Evolutionary conservation across 2,888 invertebrate species (phyloP).

Genomic region (Drosophila mulleri): DNA sequence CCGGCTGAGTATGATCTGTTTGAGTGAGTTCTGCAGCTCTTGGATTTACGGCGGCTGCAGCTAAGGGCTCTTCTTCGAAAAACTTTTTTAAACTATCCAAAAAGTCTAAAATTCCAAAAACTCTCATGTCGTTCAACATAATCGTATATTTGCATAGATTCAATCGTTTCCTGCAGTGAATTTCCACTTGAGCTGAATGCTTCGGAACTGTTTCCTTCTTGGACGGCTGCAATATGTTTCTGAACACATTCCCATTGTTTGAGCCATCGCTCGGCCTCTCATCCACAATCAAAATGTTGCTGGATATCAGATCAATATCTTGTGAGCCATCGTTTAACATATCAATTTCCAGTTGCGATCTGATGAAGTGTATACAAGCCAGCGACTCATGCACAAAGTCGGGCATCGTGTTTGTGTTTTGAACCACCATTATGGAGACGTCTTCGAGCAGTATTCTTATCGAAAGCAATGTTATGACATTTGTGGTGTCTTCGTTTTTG

Average conservation of each 20-base stretch:
- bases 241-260: constrained; percentile 89
- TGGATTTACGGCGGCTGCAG: constrained; percentile 35
- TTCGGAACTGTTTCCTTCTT: constrained; percentile 84
- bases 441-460: constrained; percentile 93
- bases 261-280: constrained; percentile 64
- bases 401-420: constrained; percentile 49
- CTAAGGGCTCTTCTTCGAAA: constrained; percentile 86
- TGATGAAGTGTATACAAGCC: constrained; percentile 96
- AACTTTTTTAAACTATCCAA: constrained; percentile 94
- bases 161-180: constrained; percentile 89
- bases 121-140: constrained; percentile 96
- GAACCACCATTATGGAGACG: constrained; percentile 89
- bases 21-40: constrained; percentile 36
- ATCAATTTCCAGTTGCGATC: constrained; percentile 94
- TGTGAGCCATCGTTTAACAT: constrained; percentile 94
- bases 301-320: constrained; percentile 96
- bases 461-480: constrained; percentile 92
- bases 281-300: constrained; percentile 86
- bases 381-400: constrained; percentile 86
- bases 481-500: constrained; percentile 75
- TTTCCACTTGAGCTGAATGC: constrained; percentile 89
- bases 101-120: constrained; percentile 97
- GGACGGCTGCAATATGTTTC: constrained; percentile 93
- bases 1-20: constrained; percentile 40
- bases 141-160: constrained; percentile 93